Conservation (phyloP, 2,797 vertebrate genomes). For the Girardinus metallicus region DNA sequence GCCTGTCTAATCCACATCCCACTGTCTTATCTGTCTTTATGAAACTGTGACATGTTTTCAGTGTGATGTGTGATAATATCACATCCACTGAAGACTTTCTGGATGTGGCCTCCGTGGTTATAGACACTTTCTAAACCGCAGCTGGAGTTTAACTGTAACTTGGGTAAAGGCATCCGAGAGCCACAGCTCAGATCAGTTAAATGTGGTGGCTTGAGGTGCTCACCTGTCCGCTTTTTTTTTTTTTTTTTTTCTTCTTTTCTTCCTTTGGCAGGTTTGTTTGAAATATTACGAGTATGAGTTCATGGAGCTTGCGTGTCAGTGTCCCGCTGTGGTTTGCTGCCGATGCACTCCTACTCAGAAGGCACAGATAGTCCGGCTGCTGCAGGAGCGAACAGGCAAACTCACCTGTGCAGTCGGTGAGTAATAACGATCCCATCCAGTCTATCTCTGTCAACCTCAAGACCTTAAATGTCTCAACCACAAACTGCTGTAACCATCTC, state of each 20-base stretch:
- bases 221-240: not conserved
- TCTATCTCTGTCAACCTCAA: not conserved
- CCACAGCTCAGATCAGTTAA: slow-evolving; percentile 39
- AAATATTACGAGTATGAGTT: slow-evolving; percentile 98
- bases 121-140: slow-evolving; percentile 32
- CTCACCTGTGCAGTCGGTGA: slow-evolving; percentile 97
- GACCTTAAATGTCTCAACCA: not conserved
- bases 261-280: slow-evolving; percentile 85
- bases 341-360: slow-evolving; percentile 97
- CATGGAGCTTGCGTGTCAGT: slow-evolving; percentile 98
- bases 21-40: slow-evolving; percentile 32
- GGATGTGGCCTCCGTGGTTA: slow-evolving; percentile 70
- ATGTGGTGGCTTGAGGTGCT: slow-evolving; percentile 14
- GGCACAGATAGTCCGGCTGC: slow-evolving; percentile 94
- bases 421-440: slow-evolving; percentile 24
- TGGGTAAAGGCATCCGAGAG: slow-evolving; percentile 9
- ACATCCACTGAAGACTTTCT: slow-evolving; percentile 27
- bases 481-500: slow-evolving; percentile 3
- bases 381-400: slow-evolving; percentile 95
- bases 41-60: slow-evolving; percentile 41
- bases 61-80: slow-evolving; percentile 38
- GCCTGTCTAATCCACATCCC: slow-evolving; percentile 6
- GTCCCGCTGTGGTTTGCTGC: slow-evolving; percentile 95
- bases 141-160: slow-evolving; percentile 54
- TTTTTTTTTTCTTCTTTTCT: slow-evolving; percentile 9